Conservation (phyloP, 1,140 invertebrate species). For the Zaprionus gabonicus region DNA sequence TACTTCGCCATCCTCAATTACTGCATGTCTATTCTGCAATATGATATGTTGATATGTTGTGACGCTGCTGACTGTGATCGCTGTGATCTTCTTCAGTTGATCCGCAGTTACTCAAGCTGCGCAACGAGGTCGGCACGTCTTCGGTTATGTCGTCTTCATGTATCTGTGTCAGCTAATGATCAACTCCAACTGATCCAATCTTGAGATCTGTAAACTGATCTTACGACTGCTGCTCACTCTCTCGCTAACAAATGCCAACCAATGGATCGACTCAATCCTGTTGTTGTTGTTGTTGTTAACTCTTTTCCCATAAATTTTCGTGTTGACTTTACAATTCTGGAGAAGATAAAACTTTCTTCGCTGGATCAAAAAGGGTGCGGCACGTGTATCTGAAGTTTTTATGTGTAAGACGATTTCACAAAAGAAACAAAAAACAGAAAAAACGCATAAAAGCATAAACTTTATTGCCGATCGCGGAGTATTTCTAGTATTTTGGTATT, state of each 20-base stretch:
- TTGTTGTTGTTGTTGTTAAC: neutral
- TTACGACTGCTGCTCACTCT: neutral
- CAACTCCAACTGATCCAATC: constrained; percentile 15
- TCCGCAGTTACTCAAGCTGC: constrained; percentile 18
- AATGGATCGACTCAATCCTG: neutral
- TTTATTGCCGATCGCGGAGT: neutral
- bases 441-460: neutral
- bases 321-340: constrained; percentile 47
- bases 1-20: neutral
- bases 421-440: neutral
- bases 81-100: neutral
- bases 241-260: constrained; percentile 6
- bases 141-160: neutral
- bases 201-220: constrained; percentile 23
- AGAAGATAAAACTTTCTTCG: constrained; percentile 45
- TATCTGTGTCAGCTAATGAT: constrained; percentile 5
- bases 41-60: neutral
- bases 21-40: constrained; percentile 1
- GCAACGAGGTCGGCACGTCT: constrained; percentile 18
- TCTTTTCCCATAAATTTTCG: constrained; percentile 33
- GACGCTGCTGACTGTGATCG: neutral
- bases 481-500: constrained; percentile 13
- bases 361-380: constrained; percentile 21
- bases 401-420: constrained; percentile 26
- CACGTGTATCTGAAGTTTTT: constrained; percentile 32